Base-by-base conservation (phyloP, 1,140 invertebrate species). In the Hylyphantes graminicola region DNA sequence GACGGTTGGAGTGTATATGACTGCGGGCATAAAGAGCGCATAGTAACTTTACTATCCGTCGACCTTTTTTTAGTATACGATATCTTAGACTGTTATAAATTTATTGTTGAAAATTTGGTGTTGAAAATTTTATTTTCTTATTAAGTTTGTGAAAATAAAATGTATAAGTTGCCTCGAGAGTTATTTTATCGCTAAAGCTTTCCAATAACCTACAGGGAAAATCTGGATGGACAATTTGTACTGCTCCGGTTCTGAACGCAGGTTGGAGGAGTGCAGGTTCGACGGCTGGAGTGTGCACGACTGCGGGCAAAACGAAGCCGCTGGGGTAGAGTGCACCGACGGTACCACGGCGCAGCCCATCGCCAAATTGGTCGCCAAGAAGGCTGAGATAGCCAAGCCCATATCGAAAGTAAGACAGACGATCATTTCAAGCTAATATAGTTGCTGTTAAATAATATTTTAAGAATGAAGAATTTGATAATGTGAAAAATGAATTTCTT, bases 191-290 rank as follows among this genome's bases (percentile, higher is more conserved):
- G n/a, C n/a, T n/a, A n/a, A n/a, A n/a, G n/a, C n/a, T n/a, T n/a
- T n/a, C n/a, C n/a, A n/a, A n/a, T 35, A 35, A 35, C 35, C 35
- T 64, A 13, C 86, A 95, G 94, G 92, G 87, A 93, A 92, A 87
- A 96, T 93, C 87, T 97, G 95, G 95, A 94, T 98, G 93, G 96
- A 97, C 88, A 96, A 97, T 89, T 89, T 97, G 7, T 93, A 93
- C 83, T 98, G 96, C 89, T 92, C 93, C 87, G 96, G 96, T 0
- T 91, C 92, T 73, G 96, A 98, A 89, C 88, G 89, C 13, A 92
- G 92, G 63, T 87, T 98, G 12, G 89, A 91, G 0, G 88, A 93
- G 0, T 98, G 96, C 88, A 90, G 93, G 13, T 96, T 95, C 87
- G 93, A 95, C 86, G 94, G 94, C 10, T 97, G 95, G 96, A 95